Conservation (phyloP, 2,888 invertebrate species). For the Cybosia mesomella region DNA sequence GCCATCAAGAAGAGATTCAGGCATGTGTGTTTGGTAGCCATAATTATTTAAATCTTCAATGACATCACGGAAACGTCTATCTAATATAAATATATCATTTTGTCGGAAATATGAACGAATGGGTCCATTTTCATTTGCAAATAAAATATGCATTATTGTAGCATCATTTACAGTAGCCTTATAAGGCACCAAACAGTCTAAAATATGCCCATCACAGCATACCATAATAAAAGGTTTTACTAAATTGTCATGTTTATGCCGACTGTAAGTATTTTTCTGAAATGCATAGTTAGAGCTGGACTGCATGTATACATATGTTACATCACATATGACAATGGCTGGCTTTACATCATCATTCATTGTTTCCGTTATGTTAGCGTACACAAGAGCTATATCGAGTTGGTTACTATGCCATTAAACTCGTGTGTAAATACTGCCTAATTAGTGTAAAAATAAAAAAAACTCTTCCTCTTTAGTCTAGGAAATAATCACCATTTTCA, state of each 20-base stretch:
- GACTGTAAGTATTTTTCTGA: slow-evolving; percentile 37
- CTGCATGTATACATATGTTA: slow-evolving; percentile 12
- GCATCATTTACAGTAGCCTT: slow-evolving; percentile 15
- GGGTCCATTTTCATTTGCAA: neutral
- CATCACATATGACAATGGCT: slow-evolving; percentile 7
- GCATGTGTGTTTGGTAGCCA: slow-evolving; percentile 12
- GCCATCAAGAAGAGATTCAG: slow-evolving; percentile 10
- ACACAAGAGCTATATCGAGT: too few relatives aligned
- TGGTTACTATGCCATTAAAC: too few relatives aligned
- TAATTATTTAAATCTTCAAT: neutral
- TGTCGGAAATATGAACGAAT: slow-evolving; percentile 5
- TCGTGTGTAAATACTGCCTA: too few relatives aligned
- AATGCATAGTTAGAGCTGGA: slow-evolving; percentile 28
- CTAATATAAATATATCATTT: slow-evolving; percentile 17
- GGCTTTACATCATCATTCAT: neutral
- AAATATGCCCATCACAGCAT: slow-evolving; percentile 38
- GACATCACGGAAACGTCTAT: slow-evolving; percentile 10
- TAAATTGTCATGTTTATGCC: slow-evolving; percentile 44
- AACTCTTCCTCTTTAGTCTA: too few relatives aligned
- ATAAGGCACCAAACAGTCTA: slow-evolving; percentile 19
- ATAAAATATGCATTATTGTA: slow-evolving; percentile 10
- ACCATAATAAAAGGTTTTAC: slow-evolving; percentile 46
- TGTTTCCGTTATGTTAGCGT: too few relatives aligned
- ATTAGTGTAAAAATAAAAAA: too few relatives aligned
- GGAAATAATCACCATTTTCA: too few relatives aligned